These are phyloP conservation scores for Actenoides hombroni DNA, from an alignment of 2,113 vertebrate genomes.

Conservation along the genomic window DNA sequence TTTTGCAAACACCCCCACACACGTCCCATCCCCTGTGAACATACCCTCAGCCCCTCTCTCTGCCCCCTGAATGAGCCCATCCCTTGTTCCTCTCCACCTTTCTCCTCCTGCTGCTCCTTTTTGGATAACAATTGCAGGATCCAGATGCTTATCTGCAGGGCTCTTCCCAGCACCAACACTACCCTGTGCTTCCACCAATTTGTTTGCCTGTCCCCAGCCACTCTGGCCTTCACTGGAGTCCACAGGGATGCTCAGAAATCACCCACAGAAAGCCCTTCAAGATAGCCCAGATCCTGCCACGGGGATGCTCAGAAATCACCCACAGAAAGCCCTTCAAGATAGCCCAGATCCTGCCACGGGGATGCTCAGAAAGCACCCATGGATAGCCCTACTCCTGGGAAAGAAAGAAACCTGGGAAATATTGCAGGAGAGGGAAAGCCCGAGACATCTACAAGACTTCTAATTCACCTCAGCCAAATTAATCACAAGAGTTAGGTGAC, in stretches of 20 bases:
- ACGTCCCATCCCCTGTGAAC: neutral
- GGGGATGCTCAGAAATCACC: neutral
- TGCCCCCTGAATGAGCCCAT: neutral
- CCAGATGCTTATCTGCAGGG: conserved; percentile 57
- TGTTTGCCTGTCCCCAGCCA: neutral
- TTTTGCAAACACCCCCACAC: no score
- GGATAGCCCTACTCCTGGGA: neutral
- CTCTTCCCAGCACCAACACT: neutral
- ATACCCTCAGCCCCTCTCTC: fast-evolving
- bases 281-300: neutral
- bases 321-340: neutral
- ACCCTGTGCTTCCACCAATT: neutral
- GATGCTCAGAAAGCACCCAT: neutral
- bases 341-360: neutral
- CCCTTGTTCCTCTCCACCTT: neutral
- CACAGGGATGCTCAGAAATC: neutral
- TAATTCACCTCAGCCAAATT: neutral
- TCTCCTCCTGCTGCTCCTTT: neutral
- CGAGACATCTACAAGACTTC: neutral
- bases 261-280: neutral
- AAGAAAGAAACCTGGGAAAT: neutral
- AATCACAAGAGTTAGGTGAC: neutral
- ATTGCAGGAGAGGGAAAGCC: neutral
- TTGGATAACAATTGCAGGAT: conserved; percentile 61
- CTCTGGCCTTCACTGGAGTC: neutral